Conservation (phyloP, 2,797 vertebrate species). For the Tympanoctomys barrerae region DNA sequence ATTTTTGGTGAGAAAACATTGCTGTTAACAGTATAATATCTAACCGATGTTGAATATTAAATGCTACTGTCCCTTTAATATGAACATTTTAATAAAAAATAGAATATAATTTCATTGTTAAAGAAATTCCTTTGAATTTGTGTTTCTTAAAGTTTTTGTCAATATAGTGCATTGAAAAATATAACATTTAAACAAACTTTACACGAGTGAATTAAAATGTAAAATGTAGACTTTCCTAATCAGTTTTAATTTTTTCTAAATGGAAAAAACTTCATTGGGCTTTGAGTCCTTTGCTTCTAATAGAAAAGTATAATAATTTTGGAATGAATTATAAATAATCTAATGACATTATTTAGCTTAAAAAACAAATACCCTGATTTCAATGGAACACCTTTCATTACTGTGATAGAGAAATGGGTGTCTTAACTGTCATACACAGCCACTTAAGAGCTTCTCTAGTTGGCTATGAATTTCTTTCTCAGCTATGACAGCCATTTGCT, state of each 20-base stretch:
- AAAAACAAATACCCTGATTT: conserved; percentile 22
- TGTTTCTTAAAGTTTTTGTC: not conserved
- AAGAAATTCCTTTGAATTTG: not conserved
- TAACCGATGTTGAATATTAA: not conserved
- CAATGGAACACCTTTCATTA: not conserved
- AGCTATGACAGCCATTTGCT: not conserved
- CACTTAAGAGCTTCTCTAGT: not conserved
- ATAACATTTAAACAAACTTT: not conserved
- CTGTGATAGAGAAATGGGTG: not conserved
- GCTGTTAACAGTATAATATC: not conserved
- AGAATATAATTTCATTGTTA: not conserved
- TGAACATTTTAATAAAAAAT: conserved; percentile 15
- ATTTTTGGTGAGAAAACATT: conserved; percentile 13
- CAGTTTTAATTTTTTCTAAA: conserved; percentile 16
- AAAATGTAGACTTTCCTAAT: not conserved
- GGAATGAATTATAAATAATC: not conserved
- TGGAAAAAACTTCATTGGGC: not conserved
- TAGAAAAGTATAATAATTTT: not conserved
- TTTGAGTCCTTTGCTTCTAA: not conserved
- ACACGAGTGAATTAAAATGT: not conserved
- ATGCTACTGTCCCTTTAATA: not conserved
- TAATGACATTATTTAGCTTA: not conserved
- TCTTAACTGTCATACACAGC: not conserved
- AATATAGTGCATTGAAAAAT: not conserved
- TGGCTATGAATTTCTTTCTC: not conserved